These are phyloP conservation scores for Pangasius krempfi DNA, from an alignment of 2,797 vertebrate genomes.

Conservation along the genomic window DNA sequence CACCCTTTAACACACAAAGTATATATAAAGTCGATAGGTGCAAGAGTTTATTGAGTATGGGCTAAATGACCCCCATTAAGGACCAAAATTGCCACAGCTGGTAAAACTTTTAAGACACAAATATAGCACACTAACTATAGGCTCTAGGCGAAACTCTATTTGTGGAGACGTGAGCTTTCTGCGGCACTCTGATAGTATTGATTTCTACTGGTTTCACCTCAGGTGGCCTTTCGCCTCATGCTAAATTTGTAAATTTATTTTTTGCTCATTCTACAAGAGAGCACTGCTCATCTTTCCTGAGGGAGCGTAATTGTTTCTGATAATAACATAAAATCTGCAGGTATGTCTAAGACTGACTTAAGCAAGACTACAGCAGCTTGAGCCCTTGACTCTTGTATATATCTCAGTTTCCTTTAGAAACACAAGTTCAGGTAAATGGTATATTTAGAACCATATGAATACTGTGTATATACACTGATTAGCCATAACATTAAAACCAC, in stretches of 20 bases:
- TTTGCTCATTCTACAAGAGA: background rate
- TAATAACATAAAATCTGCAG: background rate
- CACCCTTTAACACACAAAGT: background rate
- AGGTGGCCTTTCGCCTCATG: background rate
- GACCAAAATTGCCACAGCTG: background rate
- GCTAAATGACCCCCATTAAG: background rate
- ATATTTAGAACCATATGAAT: background rate
- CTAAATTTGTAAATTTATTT: conserved; percentile 14
- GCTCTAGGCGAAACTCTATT: conserved; percentile 5
- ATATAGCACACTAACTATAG: conserved; percentile 17
- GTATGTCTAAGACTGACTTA: background rate
- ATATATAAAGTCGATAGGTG: background rate
- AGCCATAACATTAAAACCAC: too few species aligned
- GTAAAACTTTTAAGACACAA: background rate
- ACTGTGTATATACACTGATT: background rate
- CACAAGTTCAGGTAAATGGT: background rate
- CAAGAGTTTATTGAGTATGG: background rate
- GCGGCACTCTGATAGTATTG: conserved; percentile 18
- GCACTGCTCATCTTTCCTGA: conserved; percentile 3
- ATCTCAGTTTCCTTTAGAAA: background rate
- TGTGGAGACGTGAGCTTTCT: conserved; percentile 19
- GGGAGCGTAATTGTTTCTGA: background rate
- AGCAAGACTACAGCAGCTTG: background rate
- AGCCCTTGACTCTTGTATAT: background rate
- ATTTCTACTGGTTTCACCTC: conserved; percentile 16